A percentile compares a stretch with the other conserved stretches of the same genome.
Evolutionary conservation across 2,797 vertebrate species (phyloP).

Genomic region (Macropus fuliginosus): DNA sequence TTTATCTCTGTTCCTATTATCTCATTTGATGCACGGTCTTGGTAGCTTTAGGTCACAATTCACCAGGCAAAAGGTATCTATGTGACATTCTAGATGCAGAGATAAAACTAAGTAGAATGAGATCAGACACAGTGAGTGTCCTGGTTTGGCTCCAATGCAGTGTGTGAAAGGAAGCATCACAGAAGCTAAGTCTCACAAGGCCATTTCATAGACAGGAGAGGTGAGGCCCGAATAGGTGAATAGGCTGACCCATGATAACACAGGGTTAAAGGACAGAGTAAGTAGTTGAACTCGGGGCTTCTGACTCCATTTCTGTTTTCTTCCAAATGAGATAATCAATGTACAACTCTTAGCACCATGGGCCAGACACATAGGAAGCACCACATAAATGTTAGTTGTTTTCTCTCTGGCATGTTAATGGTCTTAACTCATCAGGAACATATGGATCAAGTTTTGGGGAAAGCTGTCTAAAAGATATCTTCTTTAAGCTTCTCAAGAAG

Average conservation of each 20-base stretch:
- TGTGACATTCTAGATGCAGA: neutral
- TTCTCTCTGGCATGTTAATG: neutral
- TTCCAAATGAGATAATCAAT: neutral
- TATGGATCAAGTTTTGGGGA: neutral
- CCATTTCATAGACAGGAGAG: neutral
- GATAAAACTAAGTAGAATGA: neutral
- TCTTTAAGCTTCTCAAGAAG: neutral
- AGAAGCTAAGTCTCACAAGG: neutral
- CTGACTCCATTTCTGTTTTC: neutral
- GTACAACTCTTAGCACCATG: neutral
- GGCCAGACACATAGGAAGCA: neutral
- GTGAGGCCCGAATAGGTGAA: neutral
- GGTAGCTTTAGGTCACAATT: neutral
- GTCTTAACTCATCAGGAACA: neutral
- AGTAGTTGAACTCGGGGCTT: neutral
- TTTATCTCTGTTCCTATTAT: neutral
- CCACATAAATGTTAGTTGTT: neutral
- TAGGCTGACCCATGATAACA: neutral
- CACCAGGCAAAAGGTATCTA: neutral
- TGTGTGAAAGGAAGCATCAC: neutral
- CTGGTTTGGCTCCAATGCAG: neutral
- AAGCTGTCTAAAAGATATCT: neutral
- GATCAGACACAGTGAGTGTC: neutral
- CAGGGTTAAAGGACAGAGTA: neutral
- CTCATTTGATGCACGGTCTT: neutral